A percentile compares a stretch with the other conserved stretches of the same genome.
phyloP scores from a whole-genome alignment of 2,113 vertebrate genomes.

The Bufo bufo region DNA sequence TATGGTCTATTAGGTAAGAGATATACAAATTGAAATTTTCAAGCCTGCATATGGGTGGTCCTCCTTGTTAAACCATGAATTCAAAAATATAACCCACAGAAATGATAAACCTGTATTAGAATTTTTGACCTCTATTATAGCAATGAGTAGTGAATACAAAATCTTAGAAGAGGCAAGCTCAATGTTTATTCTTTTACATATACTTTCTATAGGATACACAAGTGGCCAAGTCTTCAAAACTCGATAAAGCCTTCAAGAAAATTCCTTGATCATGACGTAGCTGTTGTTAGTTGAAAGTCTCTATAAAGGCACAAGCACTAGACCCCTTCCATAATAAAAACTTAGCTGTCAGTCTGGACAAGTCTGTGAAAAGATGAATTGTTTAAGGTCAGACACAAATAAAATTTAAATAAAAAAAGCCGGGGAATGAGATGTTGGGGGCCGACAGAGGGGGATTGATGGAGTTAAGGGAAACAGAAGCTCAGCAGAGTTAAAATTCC shows the following conservation, averaged over 20 bases:
- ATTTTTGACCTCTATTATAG: not conserved
- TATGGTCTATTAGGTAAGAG: not conserved
- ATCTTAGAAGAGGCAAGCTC: not conserved
- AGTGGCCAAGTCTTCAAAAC: not conserved
- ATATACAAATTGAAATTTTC: not conserved
- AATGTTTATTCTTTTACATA: conserved; percentile 12
- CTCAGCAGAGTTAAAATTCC: conserved; percentile 70
- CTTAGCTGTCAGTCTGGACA: conserved; percentile 62
- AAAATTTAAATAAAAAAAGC: conserved; percentile 55
- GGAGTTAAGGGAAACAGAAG: conserved; percentile 61
- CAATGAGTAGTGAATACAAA: not conserved
- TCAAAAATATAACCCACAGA: not conserved
- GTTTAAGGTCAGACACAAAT: conserved; percentile 65
- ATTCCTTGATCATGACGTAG: conserved; percentile 30
- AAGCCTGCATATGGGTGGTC: not conserved
- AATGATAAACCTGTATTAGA: not conserved
- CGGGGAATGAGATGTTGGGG: conserved; percentile 41
- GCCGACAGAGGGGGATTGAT: conserved; percentile 62
- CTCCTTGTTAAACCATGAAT: not conserved
- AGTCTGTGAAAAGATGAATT: conserved; percentile 66
- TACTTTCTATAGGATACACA: conserved; percentile 10
- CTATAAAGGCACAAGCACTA: conserved; percentile 13
- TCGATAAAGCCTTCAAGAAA: conserved; percentile 30
- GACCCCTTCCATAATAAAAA: conserved; percentile 43
- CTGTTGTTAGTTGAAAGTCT: conserved; percentile 15